Evolutionary conservation across 2,888 invertebrate genomes (phyloP), one percentile per base, ranked within the genome.

Genomic region (Synanthedon tipuliformis): DNA sequence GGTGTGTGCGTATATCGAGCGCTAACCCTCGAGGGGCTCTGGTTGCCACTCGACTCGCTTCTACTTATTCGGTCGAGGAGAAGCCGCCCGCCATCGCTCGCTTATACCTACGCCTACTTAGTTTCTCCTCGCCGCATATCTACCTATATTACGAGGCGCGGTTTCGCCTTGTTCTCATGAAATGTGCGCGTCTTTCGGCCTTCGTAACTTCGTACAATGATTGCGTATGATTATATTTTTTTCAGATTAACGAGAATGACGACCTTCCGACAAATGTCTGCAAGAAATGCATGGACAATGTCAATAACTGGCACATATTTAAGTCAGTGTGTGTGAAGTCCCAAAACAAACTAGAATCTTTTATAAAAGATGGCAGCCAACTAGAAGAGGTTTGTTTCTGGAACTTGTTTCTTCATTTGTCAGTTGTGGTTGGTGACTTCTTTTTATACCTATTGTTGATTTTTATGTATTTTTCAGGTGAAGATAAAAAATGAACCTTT

Each of bases 231-330:
- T 76, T 78, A 66, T 34, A 10, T 34, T 74, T 77, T 75, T 89
- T 88, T 66, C 89, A 92, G 92, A 89, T 92, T 73, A 85, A 77
- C 62, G 74, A 85, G 63, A 84, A 88, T 73, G 92, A 93, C 75
- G 90, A 88, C 66, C 69, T 92, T 69, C 90, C 92, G 23, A 91
- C 90, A 16, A 85, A 89, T 75, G 89, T 92, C 71, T 93, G 93
- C 75, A 83, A 82, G 62, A 84, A 87, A 65, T 93, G 93, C 68
- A 73, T 89, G 64, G 85, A 83, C 64, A 91, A 89, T 81, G 89
- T 93, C 62, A 90, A 91, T 68, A 89, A 89, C 70, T 93, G 92
- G 92, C 89, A 91, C 67, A 75, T 81, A 59, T 93, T 90, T 81
- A 92, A 90, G 75, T 83, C 88, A 70, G 80, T 88, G 18, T 93